Evolutionary conservation across 1,140 invertebrate genomes (phyloP), one percentile per base, ranked within the genome.

Genomic region (Drosophila albomicans): DNA sequence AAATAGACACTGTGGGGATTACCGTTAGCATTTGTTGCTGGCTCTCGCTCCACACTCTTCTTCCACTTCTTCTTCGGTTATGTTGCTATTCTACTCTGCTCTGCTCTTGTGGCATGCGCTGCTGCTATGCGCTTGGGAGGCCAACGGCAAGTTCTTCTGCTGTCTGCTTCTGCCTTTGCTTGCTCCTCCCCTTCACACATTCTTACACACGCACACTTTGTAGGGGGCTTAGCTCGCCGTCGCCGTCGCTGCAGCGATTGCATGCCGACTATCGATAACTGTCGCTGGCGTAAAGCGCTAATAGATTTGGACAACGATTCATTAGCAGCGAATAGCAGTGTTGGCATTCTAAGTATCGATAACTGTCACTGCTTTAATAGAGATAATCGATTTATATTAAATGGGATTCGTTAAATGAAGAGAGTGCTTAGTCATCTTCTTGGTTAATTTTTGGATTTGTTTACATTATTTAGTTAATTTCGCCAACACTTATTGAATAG

Each of bases 1-100:
- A 88, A 88, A 88, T 88, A 88, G 85, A 89, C 71, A 81, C 80
- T 78, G 49, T 78, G 64, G 81, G 79, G 63, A 81, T 89, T 89
- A 88, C 85, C 85, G 85, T 88, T 88, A 89, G 81, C 58, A 76
- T 72, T 79, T 72, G 79, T 65, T 79, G 68, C 62, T 58, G 11
- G 8, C 35, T 48, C 20, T 25, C 20, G n/a, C 62, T 57, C 51
- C 13, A 20, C 28, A 46, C 32, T 49, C 38, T 15, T 41, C 28
- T n/a, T 13, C 11, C 13, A 11, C 30, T 66, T 66, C 30, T 66
- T 66, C 25, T 49, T 16, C 8, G 35, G 1, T 51, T 58, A 8
- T 38, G 32, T 38, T 46, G 45, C 13, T 74, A 25, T 61, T 71
- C n/a, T 57, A 13, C 35, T 68, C 13, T 74, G 13, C 54, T 71